phyloP scores from a whole-genome alignment of 2,113 vertebrate genomes.

The Colaptes auratus region DNA sequence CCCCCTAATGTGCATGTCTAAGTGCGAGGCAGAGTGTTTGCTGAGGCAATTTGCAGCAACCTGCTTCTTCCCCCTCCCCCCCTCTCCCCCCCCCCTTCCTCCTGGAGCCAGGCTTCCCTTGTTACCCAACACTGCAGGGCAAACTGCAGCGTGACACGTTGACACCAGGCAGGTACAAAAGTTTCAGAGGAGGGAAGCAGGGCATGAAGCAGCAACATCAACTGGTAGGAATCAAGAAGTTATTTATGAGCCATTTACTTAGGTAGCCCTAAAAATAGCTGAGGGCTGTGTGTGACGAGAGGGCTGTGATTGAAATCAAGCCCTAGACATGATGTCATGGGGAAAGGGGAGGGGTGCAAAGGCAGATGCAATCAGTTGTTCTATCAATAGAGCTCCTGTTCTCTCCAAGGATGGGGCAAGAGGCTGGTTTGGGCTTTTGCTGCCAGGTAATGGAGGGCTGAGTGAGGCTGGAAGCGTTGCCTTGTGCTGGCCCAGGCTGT shows the following conservation, averaged over 20 bases:
- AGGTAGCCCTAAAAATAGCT: constrained; percentile 58
- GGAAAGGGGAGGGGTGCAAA: background rate
- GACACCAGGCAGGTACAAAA: background rate
- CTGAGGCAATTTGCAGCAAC: background rate
- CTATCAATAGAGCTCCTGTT: background rate
- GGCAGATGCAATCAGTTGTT: background rate
- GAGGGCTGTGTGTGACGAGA: constrained; percentile 15
- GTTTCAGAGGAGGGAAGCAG: constrained; percentile 24
- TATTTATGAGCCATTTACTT: constrained; percentile 62
- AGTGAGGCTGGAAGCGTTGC: background rate
- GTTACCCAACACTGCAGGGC: background rate
- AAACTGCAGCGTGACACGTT: background rate
- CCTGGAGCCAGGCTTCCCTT: background rate
- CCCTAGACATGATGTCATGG: constrained; percentile 19
- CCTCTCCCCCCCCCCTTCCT: background rate
- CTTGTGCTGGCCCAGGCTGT: background rate
- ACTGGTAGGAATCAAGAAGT: constrained; percentile 18
- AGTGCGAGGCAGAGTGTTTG: background rate
- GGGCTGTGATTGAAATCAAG: constrained; percentile 62
- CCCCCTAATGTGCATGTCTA: background rate
- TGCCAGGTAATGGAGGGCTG: background rate
- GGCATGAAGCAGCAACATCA: background rate
- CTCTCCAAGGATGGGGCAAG: background rate
- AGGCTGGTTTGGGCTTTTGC: background rate
- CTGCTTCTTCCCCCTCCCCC: background rate